Percentiles rank a stretch among this genome's conserved stretches.
These are phyloP conservation scores for Dasyornis broadbenti DNA, from an alignment of 2,113 vertebrate species.

Conservation along the genomic window DNA sequence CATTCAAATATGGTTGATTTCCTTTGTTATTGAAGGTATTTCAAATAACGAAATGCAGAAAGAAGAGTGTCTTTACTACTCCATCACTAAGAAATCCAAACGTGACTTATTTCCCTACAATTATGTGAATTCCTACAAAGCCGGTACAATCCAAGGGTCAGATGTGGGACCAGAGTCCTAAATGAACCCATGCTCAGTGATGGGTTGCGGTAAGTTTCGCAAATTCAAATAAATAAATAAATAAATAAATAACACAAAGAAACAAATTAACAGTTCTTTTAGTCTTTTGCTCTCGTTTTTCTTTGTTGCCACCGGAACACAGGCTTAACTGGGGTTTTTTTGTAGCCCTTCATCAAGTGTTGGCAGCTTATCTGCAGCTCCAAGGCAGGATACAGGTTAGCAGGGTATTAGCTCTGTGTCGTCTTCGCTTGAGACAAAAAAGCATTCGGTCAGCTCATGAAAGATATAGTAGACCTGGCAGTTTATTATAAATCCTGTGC, in stretches of 20 bases:
- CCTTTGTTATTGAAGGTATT: neutral
- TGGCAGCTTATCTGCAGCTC: neutral
- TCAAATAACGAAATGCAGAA: neutral
- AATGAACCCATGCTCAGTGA: neutral
- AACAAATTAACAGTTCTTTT: neutral
- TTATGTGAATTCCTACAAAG: neutral
- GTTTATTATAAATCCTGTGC: constrained; percentile 6
- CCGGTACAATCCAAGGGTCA: fast-evolving
- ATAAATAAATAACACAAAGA: neutral
- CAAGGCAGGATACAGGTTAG: neutral
- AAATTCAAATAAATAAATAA: neutral
- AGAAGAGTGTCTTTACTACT: neutral
- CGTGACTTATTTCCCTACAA: neutral
- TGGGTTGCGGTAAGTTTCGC: neutral
- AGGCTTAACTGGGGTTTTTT: neutral
- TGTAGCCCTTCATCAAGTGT: neutral
- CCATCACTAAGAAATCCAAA: neutral
- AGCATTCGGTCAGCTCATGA: neutral
- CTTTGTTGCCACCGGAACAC: neutral
- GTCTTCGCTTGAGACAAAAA: neutral
- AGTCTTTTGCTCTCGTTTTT: neutral
- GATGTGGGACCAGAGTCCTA: neutral
- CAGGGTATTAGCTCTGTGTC: neutral
- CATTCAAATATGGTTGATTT: neutral
- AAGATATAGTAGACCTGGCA: neutral